phyloP scores from a whole-genome alignment of 2,113 vertebrate species.

The Aptenodytes patagonicus region DNA sequence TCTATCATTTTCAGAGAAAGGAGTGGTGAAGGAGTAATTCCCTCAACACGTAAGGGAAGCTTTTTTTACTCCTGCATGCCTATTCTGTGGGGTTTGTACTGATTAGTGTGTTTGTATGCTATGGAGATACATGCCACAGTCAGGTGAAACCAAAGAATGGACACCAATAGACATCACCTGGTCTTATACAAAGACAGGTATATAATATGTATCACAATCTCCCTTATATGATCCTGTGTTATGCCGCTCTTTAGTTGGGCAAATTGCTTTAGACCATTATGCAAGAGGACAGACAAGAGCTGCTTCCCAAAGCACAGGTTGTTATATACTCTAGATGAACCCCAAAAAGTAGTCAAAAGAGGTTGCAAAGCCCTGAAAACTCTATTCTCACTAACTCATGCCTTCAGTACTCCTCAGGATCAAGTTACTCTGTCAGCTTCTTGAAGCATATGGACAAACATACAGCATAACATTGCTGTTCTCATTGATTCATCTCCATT shows the following conservation, averaged over 20 bases:
- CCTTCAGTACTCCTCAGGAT: not conserved
- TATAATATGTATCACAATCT: not conserved
- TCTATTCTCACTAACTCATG: not conserved
- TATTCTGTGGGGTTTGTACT: not conserved
- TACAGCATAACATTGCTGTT: not conserved
- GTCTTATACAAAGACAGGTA: not conserved
- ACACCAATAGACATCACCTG: not conserved
- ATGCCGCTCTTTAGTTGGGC: not conserved
- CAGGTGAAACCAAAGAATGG: not conserved
- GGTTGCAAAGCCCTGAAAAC: not conserved
- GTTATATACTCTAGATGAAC: not conserved
- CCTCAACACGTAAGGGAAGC: fast-evolving
- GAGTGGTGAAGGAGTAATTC: not conserved
- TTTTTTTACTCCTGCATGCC: not conserved
- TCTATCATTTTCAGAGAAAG: not conserved
- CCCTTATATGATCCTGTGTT: not conserved
- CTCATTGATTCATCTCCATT: not conserved
- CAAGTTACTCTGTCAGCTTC: not conserved
- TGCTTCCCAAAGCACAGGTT: not conserved
- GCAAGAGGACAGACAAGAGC: not conserved
- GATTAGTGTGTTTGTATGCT: not conserved
- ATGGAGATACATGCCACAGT: not conserved
- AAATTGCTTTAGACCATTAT: not conserved
- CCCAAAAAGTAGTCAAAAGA: not conserved
- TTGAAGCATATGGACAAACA: not conserved